Conservation (phyloP, 2,888 invertebrate genomes). For the Folsomia candida region DNA sequence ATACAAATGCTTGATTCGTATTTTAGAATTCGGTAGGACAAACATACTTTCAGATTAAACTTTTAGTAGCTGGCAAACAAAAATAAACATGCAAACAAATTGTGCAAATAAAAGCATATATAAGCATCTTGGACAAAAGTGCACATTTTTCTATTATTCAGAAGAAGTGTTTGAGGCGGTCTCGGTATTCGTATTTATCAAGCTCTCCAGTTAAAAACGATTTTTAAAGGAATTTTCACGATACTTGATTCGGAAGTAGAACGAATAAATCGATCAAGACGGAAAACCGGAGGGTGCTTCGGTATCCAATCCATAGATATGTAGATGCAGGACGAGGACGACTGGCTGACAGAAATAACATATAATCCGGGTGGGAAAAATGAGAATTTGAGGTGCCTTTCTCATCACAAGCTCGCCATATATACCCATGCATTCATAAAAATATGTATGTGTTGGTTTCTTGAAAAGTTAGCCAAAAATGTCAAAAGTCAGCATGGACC, state of each 20-base stretch:
- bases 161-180: no score
- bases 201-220: not conserved
- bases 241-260: not conserved
- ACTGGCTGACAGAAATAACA: not conserved
- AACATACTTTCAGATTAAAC: no score
- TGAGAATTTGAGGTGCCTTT: not conserved
- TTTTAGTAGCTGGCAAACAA: no score
- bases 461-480: slow-evolving; percentile 10
- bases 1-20: no score
- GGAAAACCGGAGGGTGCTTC: not conserved
- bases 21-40: no score
- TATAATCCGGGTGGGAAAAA: not conserved
- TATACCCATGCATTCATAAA: not conserved
- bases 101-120: no score
- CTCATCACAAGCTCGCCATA: not conserved
- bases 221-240: not conserved
- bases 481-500: slow-evolving; percentile 5
- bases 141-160: no score
- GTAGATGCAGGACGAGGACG: not conserved
- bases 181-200: no score
- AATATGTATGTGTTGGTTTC: not conserved
- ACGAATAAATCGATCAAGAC: not conserved
- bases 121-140: no score
- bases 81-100: no score
- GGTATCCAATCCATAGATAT: not conserved